Conservation (phyloP, 1,140 invertebrate species). For the Drosophila equinoxialis region DNA sequence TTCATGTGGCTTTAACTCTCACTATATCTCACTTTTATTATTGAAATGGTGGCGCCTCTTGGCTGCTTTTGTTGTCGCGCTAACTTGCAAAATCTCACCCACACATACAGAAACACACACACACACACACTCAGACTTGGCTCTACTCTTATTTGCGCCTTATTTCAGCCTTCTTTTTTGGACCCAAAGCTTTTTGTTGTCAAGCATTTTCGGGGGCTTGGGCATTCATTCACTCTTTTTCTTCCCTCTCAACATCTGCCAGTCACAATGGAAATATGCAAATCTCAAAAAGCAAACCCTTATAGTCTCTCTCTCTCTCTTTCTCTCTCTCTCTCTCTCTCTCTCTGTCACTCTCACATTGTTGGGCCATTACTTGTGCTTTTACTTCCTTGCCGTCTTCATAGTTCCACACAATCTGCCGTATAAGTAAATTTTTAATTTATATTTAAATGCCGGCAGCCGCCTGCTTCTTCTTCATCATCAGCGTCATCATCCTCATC, state of each 20-base stretch:
- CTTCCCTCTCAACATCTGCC: constrained; percentile 34
- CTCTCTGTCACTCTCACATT: background rate
- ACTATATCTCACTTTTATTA: background rate
- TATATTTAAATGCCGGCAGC: constrained; percentile 69
- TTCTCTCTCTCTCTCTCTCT: too few relatives aligned
- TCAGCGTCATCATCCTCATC: too few relatives aligned
- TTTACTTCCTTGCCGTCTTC: too few relatives aligned
- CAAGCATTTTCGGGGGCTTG: constrained; percentile 24
- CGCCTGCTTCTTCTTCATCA: constrained; percentile 5
- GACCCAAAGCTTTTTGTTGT: background rate
- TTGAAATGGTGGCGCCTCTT: constrained; percentile 34
- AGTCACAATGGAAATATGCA: constrained; percentile 68
- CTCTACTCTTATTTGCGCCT: background rate
- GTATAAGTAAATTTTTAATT: constrained; percentile 73
- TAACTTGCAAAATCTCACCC: constrained; percentile 47
- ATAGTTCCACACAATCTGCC: constrained; percentile 19
- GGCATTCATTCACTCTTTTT: constrained; percentile 36
- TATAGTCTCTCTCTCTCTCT: constrained; percentile 26
- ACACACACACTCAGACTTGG: constrained; percentile 12
- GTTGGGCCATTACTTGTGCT: background rate
- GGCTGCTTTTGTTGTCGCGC: constrained; percentile 61
- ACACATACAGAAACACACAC: background rate
- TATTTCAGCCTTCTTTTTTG: background rate
- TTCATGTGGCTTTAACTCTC: background rate
- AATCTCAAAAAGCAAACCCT: constrained; percentile 48